Evolutionary conservation across 2,113 vertebrate genomes (phyloP).

Genomic region (Rhodinocichla rosea): DNA sequence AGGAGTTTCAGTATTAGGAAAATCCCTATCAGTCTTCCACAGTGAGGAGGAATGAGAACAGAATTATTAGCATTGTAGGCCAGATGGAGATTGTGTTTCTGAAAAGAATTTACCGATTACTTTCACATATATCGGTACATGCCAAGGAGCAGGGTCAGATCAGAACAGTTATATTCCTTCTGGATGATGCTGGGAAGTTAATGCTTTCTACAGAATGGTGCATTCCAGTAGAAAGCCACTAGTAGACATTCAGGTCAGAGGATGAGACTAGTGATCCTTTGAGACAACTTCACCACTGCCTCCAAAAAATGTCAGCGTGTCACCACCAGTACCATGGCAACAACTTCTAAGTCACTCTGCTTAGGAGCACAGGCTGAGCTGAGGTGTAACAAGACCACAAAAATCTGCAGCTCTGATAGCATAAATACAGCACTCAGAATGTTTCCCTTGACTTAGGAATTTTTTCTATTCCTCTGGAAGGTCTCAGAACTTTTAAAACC

Average conservation of each 20-base stretch:
- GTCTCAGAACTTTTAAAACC: background rate
- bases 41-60: background rate
- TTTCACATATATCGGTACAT: background rate
- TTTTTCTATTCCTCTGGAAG: background rate
- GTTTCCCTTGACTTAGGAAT: background rate
- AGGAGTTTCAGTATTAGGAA: background rate
- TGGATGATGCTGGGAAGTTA: background rate
- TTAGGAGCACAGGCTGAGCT: background rate
- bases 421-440: background rate
- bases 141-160: background rate
- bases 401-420: background rate
- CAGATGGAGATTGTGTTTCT: background rate
- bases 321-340: background rate
- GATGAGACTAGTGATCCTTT: accelerated
- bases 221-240: background rate
- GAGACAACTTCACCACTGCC: accelerated
- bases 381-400: background rate
- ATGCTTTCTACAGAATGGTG: background rate
- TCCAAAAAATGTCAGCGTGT: background rate
- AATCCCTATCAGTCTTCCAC: background rate
- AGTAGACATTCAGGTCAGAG: background rate
- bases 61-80: background rate
- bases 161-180: background rate
- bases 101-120: background rate
- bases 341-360: background rate